Evolutionary conservation across 2,797 vertebrate genomes (phyloP), one percentile per base, ranked within the genome.

Genomic region (Myotis pilosus): DNA sequence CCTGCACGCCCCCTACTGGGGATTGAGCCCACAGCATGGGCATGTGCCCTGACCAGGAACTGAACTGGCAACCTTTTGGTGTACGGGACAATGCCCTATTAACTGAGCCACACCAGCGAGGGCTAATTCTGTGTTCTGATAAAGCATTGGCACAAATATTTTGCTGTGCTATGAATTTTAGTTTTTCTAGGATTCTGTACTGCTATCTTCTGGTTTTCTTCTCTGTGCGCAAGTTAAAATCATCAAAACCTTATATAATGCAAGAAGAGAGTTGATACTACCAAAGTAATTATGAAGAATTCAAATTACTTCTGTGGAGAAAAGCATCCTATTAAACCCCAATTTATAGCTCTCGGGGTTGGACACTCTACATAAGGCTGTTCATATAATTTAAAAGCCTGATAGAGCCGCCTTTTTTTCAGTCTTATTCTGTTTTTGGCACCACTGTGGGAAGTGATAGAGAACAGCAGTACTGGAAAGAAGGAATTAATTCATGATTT

Each of bases 171-270:
- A 36, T 72, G 82, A 90, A 92, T 76, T 84, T 90, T 20, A n/a
- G 75, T 80, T 92, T 87, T 90, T 76, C 57, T 89, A 51, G 72
- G 57, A 44, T 60, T 92, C 38, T 87, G 4, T 72, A n/a, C n/a
- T 78, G 47, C 16, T 85, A 49, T 41, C 41, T 86, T 84, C 36
- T 79, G 47, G 64, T 89, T 93, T 92, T 69, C 91, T 62, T 66
- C 53, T 93, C 71, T 62, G n/a, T 68, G 80, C 33, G 41, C 44
- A 91, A 79, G 47, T 76, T 89, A n/a, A 87, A 47, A 47, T 49
- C 8, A 68, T 89, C 47, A 80, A 71, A 89, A 86, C 83, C 11
- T 74, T 47, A 80, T 1, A 47, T 80, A 86, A 92, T 6, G 25
- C 49, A 81, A 72, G 66, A 89, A 75, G 11, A 87, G 22, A 84